Evolutionary conservation across 2,113 vertebrate genomes (phyloP), one percentile per base, ranked within the genome.

Genomic region (Forbesichthys papilliferus): DNA sequence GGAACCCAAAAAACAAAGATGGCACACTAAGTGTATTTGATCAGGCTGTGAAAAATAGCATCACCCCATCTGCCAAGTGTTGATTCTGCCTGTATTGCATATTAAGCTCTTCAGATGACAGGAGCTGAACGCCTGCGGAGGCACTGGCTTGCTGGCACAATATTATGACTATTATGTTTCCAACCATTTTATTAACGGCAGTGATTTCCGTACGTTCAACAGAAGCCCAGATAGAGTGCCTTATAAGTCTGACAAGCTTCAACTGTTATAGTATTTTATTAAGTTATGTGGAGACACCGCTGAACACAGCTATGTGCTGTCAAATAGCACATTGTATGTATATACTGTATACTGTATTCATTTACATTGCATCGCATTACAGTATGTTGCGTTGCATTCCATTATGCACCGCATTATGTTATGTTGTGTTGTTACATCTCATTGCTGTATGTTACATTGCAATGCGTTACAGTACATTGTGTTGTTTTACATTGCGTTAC

Each of bases 61-160:
- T 78, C 79, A 70, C 48, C 62, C 82, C 87, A 80, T 89, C 87
- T 89, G 86, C 86, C 86, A 86, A 74, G 79, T 74, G 42, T 77
- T 84, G 66, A 48, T 68, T 70, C 61, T 27, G 27, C 27, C 27
- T 66, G 68, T 55, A 36, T 57, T 64, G 65, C 74, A 77, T 87
- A 83, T 87, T 83, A 86, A 83, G 73, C 83, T 70, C 79, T 72
- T 82, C 62, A 79, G 71, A 85, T 75, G 83, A 84, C 79, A 86
- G 79, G 73, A 80, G 76, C 11, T 70, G 77, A 84, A 64, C 73
- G 63, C 66, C 54, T 16, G 46, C 53, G 53, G 75, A 85, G 87
- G 79, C 64, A 56, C 27, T 49, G 67, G 47, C 76, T 75, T 77
- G 59, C 79, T 77, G 71, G 77, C 77, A 74, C 75, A 79, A 75